Percentiles rank a stretch among this genome's conserved stretches.
These are phyloP conservation scores for Erythrolamprus reginae DNA, from an alignment of 2,113 vertebrate species.

Conservation along the genomic window DNA sequence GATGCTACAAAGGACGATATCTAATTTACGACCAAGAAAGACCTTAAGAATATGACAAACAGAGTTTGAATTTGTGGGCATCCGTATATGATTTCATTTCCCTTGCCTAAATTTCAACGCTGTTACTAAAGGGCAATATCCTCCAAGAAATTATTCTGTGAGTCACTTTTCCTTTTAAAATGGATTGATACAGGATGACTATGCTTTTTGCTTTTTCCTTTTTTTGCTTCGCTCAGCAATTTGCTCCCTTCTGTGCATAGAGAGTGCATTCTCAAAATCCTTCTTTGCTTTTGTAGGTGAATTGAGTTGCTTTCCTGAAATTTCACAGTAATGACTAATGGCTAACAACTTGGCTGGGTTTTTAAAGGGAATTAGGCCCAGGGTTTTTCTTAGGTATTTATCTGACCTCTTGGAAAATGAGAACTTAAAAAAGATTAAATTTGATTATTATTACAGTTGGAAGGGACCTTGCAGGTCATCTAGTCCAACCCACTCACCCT, in stretches of 20 bases:
- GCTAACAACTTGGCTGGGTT: not conserved
- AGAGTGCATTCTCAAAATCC: not conserved
- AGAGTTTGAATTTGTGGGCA: not conserved
- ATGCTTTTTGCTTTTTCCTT: not conserved
- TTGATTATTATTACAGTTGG: too few species aligned
- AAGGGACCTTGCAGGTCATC: too few species aligned
- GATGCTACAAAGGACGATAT: not conserved
- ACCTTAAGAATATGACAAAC: not conserved
- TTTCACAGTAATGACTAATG: not conserved
- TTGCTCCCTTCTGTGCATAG: not conserved
- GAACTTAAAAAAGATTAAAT: not conserved
- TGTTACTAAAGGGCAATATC: not conserved
- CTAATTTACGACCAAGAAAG: not conserved
- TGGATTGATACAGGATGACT: not conserved
- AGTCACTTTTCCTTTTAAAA: not conserved
- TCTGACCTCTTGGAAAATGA: not conserved
- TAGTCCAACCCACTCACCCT: too few species aligned
- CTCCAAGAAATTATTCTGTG: not conserved
- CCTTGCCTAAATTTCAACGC: not conserved
- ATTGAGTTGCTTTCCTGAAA: not conserved
- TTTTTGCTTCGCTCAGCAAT: not conserved
- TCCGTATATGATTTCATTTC: not conserved
- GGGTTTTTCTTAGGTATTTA: not conserved
- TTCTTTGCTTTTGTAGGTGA: not conserved
- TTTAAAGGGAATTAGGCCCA: not conserved